Percentiles rank a stretch among this genome's conserved stretches.
These are phyloP conservation scores for Brachionus manjavacas DNA, from an alignment of 1,140 invertebrate genomes.

Conservation along the genomic window DNA sequence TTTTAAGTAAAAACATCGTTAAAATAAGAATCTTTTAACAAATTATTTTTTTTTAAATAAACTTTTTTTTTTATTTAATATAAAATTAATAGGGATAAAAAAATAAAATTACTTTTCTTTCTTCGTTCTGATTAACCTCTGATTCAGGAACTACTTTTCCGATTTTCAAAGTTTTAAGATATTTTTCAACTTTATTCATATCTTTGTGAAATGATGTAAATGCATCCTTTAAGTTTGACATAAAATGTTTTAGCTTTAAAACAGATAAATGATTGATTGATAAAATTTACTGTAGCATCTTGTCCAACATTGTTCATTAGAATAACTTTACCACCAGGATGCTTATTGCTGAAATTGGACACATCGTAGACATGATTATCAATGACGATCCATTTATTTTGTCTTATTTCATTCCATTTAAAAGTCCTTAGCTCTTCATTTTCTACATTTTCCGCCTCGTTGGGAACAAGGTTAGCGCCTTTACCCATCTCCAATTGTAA, in stretches of 20 bases:
- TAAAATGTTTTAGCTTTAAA: too few species aligned
- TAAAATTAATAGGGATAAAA: too few species aligned
- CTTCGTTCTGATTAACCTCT: not conserved
- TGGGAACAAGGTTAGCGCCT: not conserved
- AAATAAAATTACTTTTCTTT: constrained; percentile 29
- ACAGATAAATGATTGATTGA: not conserved
- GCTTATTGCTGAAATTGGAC: constrained; percentile 50
- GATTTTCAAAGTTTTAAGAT: not conserved
- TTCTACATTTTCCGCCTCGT: not conserved
- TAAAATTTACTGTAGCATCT: constrained; percentile 49
- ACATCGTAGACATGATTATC: constrained; percentile 54
- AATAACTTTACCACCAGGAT: constrained; percentile 54
- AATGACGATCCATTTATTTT: constrained; percentile 52
- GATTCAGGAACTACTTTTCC: not conserved
- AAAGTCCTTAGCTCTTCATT: constrained; percentile 34
- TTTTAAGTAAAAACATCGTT: not conserved
- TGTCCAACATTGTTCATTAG: constrained; percentile 53
- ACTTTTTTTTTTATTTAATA: too few species aligned
- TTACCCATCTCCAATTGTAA: not conserved
- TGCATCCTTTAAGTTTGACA: not conserved
- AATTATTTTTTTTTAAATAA: too few species aligned
- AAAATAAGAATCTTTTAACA: too few species aligned
- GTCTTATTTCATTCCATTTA: constrained; percentile 48
- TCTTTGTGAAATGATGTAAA: not conserved
- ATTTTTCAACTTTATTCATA: not conserved